Conservation (phyloP, 2,113 vertebrate genomes). For the Pica pica region DNA sequence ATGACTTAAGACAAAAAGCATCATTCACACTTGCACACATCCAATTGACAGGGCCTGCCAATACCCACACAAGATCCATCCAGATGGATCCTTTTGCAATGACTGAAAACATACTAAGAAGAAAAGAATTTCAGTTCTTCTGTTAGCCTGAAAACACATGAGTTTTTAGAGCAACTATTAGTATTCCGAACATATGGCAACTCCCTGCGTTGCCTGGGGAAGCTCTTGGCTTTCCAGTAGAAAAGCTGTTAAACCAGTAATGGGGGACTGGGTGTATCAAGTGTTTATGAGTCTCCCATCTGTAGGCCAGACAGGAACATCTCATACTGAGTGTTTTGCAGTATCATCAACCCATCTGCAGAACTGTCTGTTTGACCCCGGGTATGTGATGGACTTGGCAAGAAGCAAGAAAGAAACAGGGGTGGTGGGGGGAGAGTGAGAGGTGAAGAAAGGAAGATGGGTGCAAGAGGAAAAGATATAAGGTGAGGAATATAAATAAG, state of each 20-base stretch:
- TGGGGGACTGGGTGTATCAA: constrained; percentile 29
- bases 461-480: background rate
- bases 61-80: background rate
- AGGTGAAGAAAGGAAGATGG: constrained; percentile 14
- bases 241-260: constrained; percentile 48
- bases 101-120: constrained; percentile 2
- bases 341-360: background rate
- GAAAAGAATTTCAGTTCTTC: constrained; percentile 1
- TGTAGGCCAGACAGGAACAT: constrained; percentile 41
- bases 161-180: constrained; percentile 26
- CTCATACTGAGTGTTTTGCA: background rate
- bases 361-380: constrained; percentile 1
- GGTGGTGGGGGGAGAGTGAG: background rate
- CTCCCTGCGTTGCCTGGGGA: constrained; percentile 19
- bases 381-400: background rate
- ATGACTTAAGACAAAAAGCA: constrained; percentile 23
- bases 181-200: background rate
- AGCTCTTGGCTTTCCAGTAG: constrained; percentile 47
- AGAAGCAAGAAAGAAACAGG: background rate
- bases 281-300: constrained; percentile 50
- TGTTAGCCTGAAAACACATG: constrained; percentile 9
- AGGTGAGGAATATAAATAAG: constrained; percentile 23
- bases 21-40: background rate
- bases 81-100: background rate
- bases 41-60: background rate